These are phyloP conservation scores for Upupa epops DNA, from an alignment of 2,113 vertebrate genomes.

Conservation along the genomic window DNA sequence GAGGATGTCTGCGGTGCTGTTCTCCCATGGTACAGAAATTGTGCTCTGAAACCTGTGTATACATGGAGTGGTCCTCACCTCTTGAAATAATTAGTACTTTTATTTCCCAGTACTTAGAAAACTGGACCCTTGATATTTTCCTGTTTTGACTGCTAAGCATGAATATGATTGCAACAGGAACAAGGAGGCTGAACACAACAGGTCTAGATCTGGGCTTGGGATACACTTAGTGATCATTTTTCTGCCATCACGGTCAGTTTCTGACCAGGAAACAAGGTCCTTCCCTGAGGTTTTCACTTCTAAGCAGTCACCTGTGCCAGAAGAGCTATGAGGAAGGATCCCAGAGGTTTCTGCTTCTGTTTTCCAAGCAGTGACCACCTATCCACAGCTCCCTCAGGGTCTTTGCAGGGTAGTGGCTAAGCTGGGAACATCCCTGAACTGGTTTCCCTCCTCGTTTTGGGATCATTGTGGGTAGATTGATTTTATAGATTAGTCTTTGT, in stretches of 20 bases:
- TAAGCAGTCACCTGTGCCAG: background rate
- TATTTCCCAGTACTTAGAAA: constrained; percentile 70
- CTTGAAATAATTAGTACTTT: constrained; percentile 68
- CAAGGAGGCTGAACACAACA: background rate
- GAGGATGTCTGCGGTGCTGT: constrained; percentile 36
- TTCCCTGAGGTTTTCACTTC: background rate
- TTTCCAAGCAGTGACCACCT: background rate
- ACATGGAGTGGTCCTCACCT: constrained; percentile 64
- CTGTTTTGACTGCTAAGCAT: constrained; percentile 63
- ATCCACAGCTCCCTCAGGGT: background rate
- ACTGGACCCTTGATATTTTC: constrained; percentile 71
- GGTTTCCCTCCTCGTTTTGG: background rate
- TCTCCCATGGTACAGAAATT: constrained; percentile 59
- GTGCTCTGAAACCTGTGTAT: constrained; percentile 20
- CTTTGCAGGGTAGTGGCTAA: rapidly evolving
- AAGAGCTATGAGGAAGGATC: background rate
- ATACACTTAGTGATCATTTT: background rate
- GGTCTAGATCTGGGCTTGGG: background rate
- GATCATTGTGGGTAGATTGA: background rate
- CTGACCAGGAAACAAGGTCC: background rate
- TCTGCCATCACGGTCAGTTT: background rate
- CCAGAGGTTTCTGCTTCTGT: background rate
- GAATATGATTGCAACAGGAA: constrained; percentile 36
- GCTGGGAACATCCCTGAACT: background rate
- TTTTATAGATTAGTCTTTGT: background rate